Conservation (phyloP, 1,140 invertebrate species). For the Aphaenogaster ashmeadi region DNA sequence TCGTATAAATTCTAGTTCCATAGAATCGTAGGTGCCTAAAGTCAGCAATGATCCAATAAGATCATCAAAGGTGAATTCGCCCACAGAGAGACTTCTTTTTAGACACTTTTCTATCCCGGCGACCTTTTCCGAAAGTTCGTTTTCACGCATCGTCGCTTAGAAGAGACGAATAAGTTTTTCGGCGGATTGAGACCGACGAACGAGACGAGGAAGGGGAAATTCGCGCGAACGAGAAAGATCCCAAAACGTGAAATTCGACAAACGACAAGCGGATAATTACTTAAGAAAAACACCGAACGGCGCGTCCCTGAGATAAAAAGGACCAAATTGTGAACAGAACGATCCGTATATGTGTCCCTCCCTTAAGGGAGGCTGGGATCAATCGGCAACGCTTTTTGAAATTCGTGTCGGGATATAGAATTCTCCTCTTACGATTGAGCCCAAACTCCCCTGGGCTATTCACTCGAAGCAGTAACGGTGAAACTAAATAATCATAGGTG, state of each 20-base stretch:
- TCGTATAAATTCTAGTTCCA: slow-evolving; percentile 56
- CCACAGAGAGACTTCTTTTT: slow-evolving; percentile 30
- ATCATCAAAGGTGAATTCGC: slow-evolving; percentile 22
- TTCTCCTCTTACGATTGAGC: slow-evolving; percentile 12
- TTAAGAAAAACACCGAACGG: slow-evolving; percentile 13
- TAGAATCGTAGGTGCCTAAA: slow-evolving; percentile 64
- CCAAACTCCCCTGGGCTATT: slow-evolving; percentile 7
- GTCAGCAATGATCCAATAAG: slow-evolving; percentile 37
- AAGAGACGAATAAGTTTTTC: neutral
- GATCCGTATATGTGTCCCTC: neutral
- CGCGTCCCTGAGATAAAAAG: slow-evolving; percentile 23
- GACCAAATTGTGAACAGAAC: slow-evolving; percentile 38
- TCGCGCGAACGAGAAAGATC: neutral
- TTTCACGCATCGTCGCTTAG: slow-evolving; percentile 1
- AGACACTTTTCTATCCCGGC: slow-evolving; percentile 48
- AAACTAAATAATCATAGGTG: slow-evolving; percentile 63
- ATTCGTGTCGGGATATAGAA: neutral
- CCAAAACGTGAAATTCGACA: slow-evolving; percentile 40
- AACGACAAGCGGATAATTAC: slow-evolving; percentile 23
- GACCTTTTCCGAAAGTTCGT: slow-evolving; percentile 8
- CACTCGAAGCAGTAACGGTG: slow-evolving; percentile 12
- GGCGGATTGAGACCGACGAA: slow-evolving; percentile 15
- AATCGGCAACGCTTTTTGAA: slow-evolving; percentile 12
- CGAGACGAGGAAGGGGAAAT: slow-evolving; percentile 8
- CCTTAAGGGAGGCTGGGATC: slow-evolving; percentile 29